Base-by-base conservation (phyloP, 2,113 vertebrate genomes). In the Antigone vipio region DNA sequence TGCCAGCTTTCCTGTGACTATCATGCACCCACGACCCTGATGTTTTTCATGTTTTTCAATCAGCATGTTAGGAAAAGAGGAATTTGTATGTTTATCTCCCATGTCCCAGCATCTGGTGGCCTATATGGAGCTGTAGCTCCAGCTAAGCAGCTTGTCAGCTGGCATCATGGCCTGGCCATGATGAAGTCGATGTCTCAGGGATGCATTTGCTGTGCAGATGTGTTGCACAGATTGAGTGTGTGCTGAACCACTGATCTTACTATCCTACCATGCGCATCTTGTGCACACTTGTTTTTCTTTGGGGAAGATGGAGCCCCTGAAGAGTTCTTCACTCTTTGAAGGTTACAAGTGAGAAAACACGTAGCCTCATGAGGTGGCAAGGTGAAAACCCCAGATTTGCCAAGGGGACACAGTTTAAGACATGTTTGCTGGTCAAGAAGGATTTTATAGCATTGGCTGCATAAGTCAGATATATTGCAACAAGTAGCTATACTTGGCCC, bases 181-280 rank as follows among this genome's bases (percentile, higher is more conserved):
- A 27, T 38, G 44, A 72, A 72, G 26, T 12, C 71, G 55, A 0
- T 3, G 8, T 60, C 79, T 55, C 47, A 47, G 52, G 68, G 62
- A 56, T 60, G 29, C 44, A 23, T 83, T 60, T 92, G 22, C 53
- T 63, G n/a, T 55, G 63, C 63, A 73, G 40, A n/a, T 59, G 42
- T 59, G 45, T 45, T 47, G 58, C 26, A n/a, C 24, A 85, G 66
- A 78, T 21, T 0, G 9, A 55, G 18, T 22, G 17, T 58, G 50
- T 81, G 68, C 72, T 74, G 56, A 79, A 44, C 26, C 45, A 47
- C 49, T 26, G 59, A 52, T 64, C 35, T 86, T 23, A 27, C 42
- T 35, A 5, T 32, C 11, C 9, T 44, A 27, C 32, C 35, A 27
- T 24, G 50, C 55, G 45, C 9, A 11, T 40, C 0, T 0, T 49